Evolutionary conservation across 2,888 invertebrate species (phyloP).

Genomic region (Epistrophe grossulariae): DNA sequence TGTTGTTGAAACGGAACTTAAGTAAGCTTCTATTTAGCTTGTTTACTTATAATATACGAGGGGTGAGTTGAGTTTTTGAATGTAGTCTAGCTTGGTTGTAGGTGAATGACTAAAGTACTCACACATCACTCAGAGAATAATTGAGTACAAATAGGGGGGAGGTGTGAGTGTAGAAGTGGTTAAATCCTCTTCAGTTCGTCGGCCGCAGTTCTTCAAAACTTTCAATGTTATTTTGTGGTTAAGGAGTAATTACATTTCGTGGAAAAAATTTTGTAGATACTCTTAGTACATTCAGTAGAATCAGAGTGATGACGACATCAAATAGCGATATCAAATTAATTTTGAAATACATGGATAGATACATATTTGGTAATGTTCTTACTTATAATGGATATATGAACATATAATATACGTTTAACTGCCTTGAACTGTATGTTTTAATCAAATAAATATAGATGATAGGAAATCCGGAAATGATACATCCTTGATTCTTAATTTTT

Average conservation of each 20-base stretch:
- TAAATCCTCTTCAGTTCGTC: not conserved
- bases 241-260: not conserved
- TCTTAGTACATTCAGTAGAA: not conserved
- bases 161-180: not conserved
- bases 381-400: too few relatives aligned
- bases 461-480: too few relatives aligned
- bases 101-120: not conserved
- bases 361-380: too few relatives aligned
- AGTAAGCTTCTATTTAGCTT: not conserved
- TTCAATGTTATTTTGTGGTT: not conserved
- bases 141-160: not conserved
- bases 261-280: too few relatives aligned
- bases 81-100: not conserved
- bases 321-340: not conserved
- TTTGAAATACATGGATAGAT: too few relatives aligned
- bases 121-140: not conserved
- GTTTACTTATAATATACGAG: not conserved
- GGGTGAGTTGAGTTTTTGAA: not conserved
- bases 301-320: not conserved
- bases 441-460: too few relatives aligned
- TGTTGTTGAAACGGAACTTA: constrained; percentile 3
- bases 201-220: not conserved
- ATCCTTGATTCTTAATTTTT: too few relatives aligned
- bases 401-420: too few relatives aligned
- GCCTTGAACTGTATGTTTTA: too few relatives aligned